Percentiles rank a stretch among this genome's conserved stretches.
phyloP scores from a whole-genome alignment of 30 jellyfish, hydroid and myxozoan species.

The Catostylus mosaicus region DNA sequence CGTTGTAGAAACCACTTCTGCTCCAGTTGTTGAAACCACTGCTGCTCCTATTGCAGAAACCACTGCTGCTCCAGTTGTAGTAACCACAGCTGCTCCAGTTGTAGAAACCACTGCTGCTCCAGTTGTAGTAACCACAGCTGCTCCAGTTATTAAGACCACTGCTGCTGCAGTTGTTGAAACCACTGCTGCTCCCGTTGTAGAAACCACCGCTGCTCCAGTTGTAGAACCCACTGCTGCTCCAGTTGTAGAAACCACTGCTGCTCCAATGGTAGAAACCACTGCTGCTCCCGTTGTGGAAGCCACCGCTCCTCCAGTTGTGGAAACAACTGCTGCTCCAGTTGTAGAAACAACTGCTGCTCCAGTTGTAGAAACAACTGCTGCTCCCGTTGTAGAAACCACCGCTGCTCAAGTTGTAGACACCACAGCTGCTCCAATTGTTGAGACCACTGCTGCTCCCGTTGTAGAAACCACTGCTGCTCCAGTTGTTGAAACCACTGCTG shows the following conservation, averaged over 20 bases:
- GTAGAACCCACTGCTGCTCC: conserved; percentile 30
- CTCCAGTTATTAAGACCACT: conserved; percentile 10
- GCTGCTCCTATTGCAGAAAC: background rate
- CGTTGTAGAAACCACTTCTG: conserved; percentile 16
- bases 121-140: conserved; percentile 36
- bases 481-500: conserved; percentile 11
- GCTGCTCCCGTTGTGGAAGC: conserved; percentile 34
- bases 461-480: conserved; percentile 19
- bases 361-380: conserved; percentile 3
- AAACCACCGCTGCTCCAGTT: conserved; percentile 33
- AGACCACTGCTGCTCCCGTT: conserved; percentile 7
- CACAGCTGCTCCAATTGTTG: conserved; percentile 29
- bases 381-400: background rate
- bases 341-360: conserved; percentile 18
- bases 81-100: conserved; percentile 15
- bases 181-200: conserved; percentile 22
- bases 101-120: conserved; percentile 15
- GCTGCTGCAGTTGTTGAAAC: conserved; percentile 16
- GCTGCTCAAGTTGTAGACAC: background rate
- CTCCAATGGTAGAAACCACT: conserved; percentile 4
- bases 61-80: conserved; percentile 19
- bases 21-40: conserved; percentile 39
- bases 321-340: conserved; percentile 15
- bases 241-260: conserved; percentile 35
- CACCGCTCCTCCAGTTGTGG: conserved; percentile 8